Evolutionary conservation across 2,113 vertebrate species (phyloP), one percentile per base, ranked within the genome.

Genomic region (Brachyhypopomus gauderio): DNA sequence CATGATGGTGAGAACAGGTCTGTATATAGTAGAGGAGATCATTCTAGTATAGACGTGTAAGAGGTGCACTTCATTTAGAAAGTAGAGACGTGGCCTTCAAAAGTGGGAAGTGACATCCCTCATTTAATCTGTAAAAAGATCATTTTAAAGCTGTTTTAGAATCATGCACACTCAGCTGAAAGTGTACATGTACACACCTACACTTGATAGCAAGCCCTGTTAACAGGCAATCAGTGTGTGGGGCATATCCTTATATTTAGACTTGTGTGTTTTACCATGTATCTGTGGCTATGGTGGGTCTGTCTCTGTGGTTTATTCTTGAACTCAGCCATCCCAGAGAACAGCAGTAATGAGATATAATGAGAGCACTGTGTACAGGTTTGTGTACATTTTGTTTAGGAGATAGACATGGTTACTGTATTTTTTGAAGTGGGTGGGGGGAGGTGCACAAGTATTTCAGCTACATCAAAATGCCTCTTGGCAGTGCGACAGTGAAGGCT

Each of bases 321-420:
- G 34, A 36, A 22, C 55, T 30, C 27, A 55, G 64, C 27, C 3
- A 23, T 64, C 78, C 59, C 52, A 27, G 70, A 73, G 78, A 34
- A 16, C 7, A 25, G 59, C 25, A 12, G 12, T 73, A 80, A 80
- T 80, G 70, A 80, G 78, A 80, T 73, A 70, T 63, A 80, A 80
- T 73, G 70, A 27, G 70, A 80, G 64, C 78, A 23, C 45, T 19
- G 58, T 59, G 55, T n/a, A 63, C 59, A 73, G 78, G 71, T 80
- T 79, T 58, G 56, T 62, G 27, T 63, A 22, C 55, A 36, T 73
- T 73, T 64, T 17, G 14, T 72, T 23, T 14, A 17, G 4, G 19
- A 80, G 38, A 80, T 58, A 55, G 70, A 79, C 52, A 45, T n/a
- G 59, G 25, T 78, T 41, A 22, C 14, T 36, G 25, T 56, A 67